Base-by-base conservation (phyloP, 2,797 vertebrate genomes). In the Erethizon dorsatum region DNA sequence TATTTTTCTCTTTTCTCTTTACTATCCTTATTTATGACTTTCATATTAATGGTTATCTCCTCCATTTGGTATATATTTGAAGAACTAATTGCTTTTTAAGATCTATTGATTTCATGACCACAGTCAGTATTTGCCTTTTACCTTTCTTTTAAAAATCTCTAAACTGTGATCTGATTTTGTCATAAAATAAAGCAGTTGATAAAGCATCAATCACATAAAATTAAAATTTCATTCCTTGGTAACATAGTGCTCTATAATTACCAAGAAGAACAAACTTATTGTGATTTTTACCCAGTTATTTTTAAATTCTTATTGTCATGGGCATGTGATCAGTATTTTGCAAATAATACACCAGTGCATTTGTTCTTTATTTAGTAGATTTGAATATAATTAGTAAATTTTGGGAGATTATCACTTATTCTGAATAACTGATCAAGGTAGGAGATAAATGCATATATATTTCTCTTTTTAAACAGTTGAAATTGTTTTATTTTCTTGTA, bases 1-100 rank as follows among this genome's bases (percentile, higher is more conserved):
- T 97, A 95, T 94, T 98, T 98, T 98, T 96, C 91, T 97, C 88
- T 96, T 96, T 98, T 97, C 88, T 98, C 79, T 97, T 98, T 96
- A 96, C 94, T 98, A 98, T 98, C 96, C 97, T 98, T 96, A 96
- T 73, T 95, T 83, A 93, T 96, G 92, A 97, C 96, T 98, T 97
- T 96, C 90, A 96, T 96, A 93, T 73, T 97, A 98, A 97, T 95
- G 5, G 37, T 77, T 97, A 91, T 4, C 1, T 37, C 37, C 24
- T 95, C 90, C 8, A 77, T 93, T 95, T 92, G 75, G 71, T 93
- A 95, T 94, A 52, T 95, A 95, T 98, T 97, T 98, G 94, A 97
- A 98, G 94, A 98, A 95, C 28, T 86, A 97, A 97, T 93, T 95
- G 71, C 78, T 97, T 98, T 96, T 94, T 83, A 93, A 79, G 84